Percentiles rank a stretch among this genome's conserved stretches.
phyloP scores from a whole-genome alignment of 2,113 vertebrate genomes.

The Nycticryphes semicollaris region DNA sequence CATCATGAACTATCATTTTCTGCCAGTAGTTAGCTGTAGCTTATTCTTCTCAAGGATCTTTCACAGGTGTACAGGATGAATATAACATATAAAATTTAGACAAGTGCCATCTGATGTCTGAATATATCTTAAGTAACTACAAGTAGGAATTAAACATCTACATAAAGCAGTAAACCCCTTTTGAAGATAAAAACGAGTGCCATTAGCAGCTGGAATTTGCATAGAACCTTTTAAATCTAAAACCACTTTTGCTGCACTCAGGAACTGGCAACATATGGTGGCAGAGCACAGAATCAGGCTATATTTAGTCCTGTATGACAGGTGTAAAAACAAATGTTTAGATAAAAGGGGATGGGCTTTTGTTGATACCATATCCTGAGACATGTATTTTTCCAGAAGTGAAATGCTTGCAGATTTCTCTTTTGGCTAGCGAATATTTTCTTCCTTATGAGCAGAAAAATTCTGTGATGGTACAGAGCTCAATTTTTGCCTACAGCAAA shows the following conservation, averaged over 20 bases:
- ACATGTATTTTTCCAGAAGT: not conserved
- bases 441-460: not conserved
- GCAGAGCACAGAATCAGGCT: not conserved
- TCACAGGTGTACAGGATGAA: slow-evolving; percentile 1
- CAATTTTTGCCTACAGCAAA: not conserved
- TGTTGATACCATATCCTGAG: not conserved
- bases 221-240: slow-evolving; percentile 23
- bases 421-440: not conserved
- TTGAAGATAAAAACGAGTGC: slow-evolving; percentile 12
- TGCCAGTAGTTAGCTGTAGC: not conserved
- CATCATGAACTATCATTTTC: not conserved
- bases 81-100: slow-evolving; percentile 5
- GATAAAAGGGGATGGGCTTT: not conserved
- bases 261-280: not conserved
- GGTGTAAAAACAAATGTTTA: slow-evolving; percentile 10
- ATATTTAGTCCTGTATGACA: not conserved
- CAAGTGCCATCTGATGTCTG: not conserved
- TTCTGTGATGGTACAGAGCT: not conserved
- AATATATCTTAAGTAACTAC: slow-evolving; percentile 34
- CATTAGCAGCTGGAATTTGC: slow-evolving; percentile 26
- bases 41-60: not conserved
- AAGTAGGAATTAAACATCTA: slow-evolving; percentile 22
- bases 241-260: not conserved
- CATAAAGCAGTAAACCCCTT: not conserved
- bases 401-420: not conserved